Evolutionary conservation across 1,140 invertebrate genomes (phyloP), one percentile per base, ranked within the genome.

Genomic region (Zaprionus nigranus): DNA sequence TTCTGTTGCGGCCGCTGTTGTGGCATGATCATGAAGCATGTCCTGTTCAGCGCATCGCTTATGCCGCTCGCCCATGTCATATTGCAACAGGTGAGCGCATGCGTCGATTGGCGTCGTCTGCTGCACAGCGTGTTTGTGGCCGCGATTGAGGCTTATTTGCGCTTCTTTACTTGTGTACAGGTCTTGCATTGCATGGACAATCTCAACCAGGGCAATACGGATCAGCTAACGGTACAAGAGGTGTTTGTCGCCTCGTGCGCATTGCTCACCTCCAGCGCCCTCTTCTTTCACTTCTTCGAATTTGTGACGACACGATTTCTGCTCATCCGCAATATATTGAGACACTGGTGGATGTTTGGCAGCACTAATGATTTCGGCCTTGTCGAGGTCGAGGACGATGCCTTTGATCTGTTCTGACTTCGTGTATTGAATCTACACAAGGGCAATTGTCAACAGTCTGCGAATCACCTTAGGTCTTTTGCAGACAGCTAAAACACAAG

Each of bases 321-420:
- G 11, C 62, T 92, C 13, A 88, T 92, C 40, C 78, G 88, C 6
- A 92, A 90, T 34, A 90, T 92, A 49, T 53, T 92, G 59, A 71
- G 85, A 5, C 91, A 92, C 53, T 92, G 91, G 91, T 92, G 91
- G 91, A 81, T 87, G 79, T 92, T 92, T 56, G 91, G 91, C 51
- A 90, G 83, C 65, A 79, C 85, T 15, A 81, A 75, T 20, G 85
- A 92, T 63, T 92, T 79, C 80, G 59, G 84, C 6, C 60, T 90
- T 9, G 62, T 92, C 2, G 86, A 92, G 65, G 54, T 88, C 38
- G 86, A 92, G 43, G 88, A 90, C 53, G 91, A 92, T 36, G 38
- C 75, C 24, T 78, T 91, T 13, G 90, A 92, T 62, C 71, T 92
- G 5, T 91, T 92, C 56, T 91, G 36, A 66, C 30, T n/a, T n/a